Evolutionary conservation across 2,113 vertebrate species (phyloP).

Genomic region (Rissa tridactyla): DNA sequence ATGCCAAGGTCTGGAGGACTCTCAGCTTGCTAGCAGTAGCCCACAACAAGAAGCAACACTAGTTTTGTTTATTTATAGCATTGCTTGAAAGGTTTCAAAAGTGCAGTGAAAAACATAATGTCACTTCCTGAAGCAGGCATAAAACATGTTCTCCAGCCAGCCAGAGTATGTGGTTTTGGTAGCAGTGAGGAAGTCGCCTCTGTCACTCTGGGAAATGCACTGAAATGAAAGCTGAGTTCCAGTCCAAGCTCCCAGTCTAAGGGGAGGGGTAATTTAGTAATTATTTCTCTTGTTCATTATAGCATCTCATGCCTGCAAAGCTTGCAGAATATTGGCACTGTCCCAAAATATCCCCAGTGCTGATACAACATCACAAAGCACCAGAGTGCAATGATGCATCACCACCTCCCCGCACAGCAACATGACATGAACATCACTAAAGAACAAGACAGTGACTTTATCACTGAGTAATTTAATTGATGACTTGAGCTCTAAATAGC

Average conservation of each 20-base stretch:
- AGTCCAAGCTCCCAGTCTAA: background rate
- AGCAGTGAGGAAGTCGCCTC: background rate
- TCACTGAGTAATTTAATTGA: conserved; percentile 34
- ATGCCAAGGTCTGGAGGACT: background rate
- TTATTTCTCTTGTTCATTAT: conserved; percentile 13
- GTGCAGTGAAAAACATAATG: background rate
- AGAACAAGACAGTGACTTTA: conserved; percentile 45
- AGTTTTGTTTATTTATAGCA: background rate
- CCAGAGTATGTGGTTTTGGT: background rate
- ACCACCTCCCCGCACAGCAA: background rate
- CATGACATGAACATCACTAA: conserved; percentile 25
- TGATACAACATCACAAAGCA: conserved; percentile 23
- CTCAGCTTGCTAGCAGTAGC: background rate
- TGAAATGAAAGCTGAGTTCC: background rate
- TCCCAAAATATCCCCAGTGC: background rate
- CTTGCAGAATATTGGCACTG: conserved; percentile 15
- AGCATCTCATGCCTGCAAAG: background rate
- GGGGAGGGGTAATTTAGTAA: conserved; percentile 15
- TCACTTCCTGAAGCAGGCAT: background rate
- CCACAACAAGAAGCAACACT: background rate
- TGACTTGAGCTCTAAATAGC: conserved; percentile 45
- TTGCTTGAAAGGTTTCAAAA: background rate
- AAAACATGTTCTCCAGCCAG: background rate
- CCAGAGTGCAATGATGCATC: conserved; percentile 17
- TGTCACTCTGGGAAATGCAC: background rate